These are phyloP conservation scores for Podarcis siculus DNA, from an alignment of 2,797 vertebrate species.

Conservation along the genomic window DNA sequence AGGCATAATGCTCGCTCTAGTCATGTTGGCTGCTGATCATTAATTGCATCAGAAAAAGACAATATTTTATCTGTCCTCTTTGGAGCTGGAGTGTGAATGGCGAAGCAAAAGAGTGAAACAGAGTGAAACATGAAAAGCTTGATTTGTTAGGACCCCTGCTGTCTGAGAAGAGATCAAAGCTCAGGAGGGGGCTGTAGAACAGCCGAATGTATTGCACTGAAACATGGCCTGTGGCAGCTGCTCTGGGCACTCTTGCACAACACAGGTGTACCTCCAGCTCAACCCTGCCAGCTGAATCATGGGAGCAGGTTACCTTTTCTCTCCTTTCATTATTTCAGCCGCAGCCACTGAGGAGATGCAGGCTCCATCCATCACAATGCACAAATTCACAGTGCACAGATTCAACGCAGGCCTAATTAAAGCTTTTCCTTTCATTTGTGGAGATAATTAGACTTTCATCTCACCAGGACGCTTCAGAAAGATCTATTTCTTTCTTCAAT, in stretches of 20 bases:
- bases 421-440: constrained; percentile 95
- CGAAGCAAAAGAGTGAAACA: constrained; percentile 81
- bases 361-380: constrained; percentile 95
- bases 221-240: constrained; percentile 87
- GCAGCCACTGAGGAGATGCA: constrained; percentile 90
- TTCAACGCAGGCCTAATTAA: constrained; percentile 96
- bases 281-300: constrained; percentile 81
- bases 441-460: constrained; percentile 99
- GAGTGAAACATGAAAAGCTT: constrained; percentile 93
- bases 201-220: constrained; percentile 83
- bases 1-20: constrained; percentile 73
- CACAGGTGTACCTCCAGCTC: constrained; percentile 81
- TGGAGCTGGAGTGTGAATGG: constrained; percentile 80
- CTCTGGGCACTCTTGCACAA: constrained; percentile 81
- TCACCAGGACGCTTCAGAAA: constrained; percentile 96
- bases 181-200: constrained; percentile 89
- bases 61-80: constrained; percentile 83
- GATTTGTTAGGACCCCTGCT: constrained; percentile 92
- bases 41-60: constrained; percentile 86
- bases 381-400: constrained; percentile 91
- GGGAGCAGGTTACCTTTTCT: constrained; percentile 77
- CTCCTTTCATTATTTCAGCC: constrained; percentile 87
- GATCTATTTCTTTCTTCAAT: constrained; percentile 94
- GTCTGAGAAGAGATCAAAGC: constrained; percentile 92
- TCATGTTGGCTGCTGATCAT: constrained; percentile 73